These are phyloP conservation scores for Meles meles DNA, from an alignment of 2,113 vertebrate species.

Conservation along the genomic window DNA sequence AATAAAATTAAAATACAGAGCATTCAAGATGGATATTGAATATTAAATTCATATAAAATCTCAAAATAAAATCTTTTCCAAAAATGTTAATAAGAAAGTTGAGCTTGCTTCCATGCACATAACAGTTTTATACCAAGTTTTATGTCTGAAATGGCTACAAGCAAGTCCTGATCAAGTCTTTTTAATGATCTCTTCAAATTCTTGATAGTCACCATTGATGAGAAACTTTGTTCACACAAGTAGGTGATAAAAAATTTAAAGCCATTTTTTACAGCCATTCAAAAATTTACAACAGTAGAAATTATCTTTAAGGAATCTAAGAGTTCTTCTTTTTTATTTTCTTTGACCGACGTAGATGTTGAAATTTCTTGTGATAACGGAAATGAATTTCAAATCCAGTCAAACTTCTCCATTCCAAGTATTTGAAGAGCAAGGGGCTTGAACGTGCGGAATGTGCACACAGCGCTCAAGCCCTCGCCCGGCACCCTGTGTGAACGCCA, in stretches of 20 bases:
- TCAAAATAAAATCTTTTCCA: constrained; percentile 44
- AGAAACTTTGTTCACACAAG: constrained; percentile 60
- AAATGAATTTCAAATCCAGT: constrained; percentile 39
- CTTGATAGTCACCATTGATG: constrained; percentile 60
- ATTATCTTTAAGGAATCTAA: constrained; percentile 55
- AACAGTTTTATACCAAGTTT: constrained; percentile 51
- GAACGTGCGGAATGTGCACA: background rate
- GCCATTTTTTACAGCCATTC: constrained; percentile 65
- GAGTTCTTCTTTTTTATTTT: constrained; percentile 50
- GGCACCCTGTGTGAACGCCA: background rate
- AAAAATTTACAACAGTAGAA: constrained; percentile 66
- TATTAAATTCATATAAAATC: constrained; percentile 56
- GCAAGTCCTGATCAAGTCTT: constrained; percentile 58
- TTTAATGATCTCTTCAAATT: constrained; percentile 69
- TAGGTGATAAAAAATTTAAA: constrained; percentile 71
- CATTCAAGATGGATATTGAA: constrained; percentile 42
- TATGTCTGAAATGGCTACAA: constrained; percentile 54
- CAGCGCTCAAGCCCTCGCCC: background rate
- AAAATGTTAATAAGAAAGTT: constrained; percentile 57
- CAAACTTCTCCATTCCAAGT: background rate
- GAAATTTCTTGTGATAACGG: constrained; percentile 37
- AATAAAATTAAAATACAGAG: constrained; percentile 61
- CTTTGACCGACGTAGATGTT: constrained; percentile 18
- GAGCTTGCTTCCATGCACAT: constrained; percentile 32
- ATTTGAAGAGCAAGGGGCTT: background rate